Conservation (phyloP, 2,888 invertebrate species). For the Erebia aethiops region DNA sequence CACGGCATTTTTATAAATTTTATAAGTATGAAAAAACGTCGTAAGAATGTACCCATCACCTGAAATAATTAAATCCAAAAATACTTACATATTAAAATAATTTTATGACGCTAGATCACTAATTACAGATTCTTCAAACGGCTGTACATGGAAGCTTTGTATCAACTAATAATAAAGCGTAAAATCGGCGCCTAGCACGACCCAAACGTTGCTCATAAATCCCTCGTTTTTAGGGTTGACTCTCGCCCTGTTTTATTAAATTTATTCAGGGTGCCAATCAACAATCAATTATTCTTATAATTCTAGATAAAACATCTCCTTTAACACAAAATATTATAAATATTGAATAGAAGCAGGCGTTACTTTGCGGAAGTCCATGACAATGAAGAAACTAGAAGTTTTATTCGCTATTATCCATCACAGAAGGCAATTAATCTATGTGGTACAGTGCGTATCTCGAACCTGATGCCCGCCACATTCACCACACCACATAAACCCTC, state of each 20-base stretch:
- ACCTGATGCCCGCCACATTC: too few relatives aligned
- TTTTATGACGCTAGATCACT: conserved; percentile 24
- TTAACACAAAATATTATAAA: too few relatives aligned
- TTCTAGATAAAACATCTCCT: too few relatives aligned
- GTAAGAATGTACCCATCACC: conserved; percentile 20
- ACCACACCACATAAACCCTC: too few relatives aligned
- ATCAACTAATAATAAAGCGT: conserved; percentile 33
- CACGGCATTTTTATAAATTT: too few relatives aligned
- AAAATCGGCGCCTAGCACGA: conserved; percentile 31
- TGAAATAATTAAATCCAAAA: conserved; percentile 13
- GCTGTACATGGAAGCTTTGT: conserved; percentile 27
- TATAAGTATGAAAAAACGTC: conserved; percentile 45
- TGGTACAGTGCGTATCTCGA: too few relatives aligned
- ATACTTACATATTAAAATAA: conserved; percentile 21
- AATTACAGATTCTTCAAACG: conserved; percentile 33
- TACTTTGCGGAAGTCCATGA: too few relatives aligned
- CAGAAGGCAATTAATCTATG: too few relatives aligned
- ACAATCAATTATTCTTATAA: not conserved
- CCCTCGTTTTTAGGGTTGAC: conserved; percentile 34
- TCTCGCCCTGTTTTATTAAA: not conserved
- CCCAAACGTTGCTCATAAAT: conserved; percentile 45
- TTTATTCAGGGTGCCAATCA: not conserved
- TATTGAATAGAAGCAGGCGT: too few relatives aligned
- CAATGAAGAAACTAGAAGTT: too few relatives aligned
- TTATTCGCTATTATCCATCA: too few relatives aligned